phyloP scores from a whole-genome alignment of 2,888 invertebrate genomes.

The Timema cristinae region DNA sequence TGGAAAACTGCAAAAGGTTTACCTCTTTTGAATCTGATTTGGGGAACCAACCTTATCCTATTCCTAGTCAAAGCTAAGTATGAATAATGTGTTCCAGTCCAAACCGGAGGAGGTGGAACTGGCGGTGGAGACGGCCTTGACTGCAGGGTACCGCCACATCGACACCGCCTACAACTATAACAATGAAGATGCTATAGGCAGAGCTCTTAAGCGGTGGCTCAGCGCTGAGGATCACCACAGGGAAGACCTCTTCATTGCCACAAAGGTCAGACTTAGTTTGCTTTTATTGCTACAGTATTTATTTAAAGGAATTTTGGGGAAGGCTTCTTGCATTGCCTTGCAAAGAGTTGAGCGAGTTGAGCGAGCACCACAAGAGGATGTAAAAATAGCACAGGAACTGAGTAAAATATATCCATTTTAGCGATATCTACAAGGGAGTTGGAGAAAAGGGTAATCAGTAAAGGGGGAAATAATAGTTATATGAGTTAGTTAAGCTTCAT shows the following conservation, averaged over 20 bases:
- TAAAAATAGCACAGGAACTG: neutral
- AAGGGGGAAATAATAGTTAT: too few relatives aligned
- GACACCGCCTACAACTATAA: conserved; percentile 78
- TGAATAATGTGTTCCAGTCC: conserved; percentile 45
- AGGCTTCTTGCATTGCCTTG: too few relatives aligned
- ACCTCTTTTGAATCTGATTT: too few relatives aligned
- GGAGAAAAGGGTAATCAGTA: too few relatives aligned
- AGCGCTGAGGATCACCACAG: conserved; percentile 58
- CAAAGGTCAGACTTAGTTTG: conserved; percentile 58
- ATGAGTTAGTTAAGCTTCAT: too few relatives aligned
- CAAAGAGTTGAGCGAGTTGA: too few relatives aligned
- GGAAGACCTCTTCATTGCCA: conserved; percentile 71
- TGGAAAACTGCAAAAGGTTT: too few relatives aligned
- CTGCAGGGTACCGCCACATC: conserved; percentile 69
- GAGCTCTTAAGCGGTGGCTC: conserved; percentile 62
- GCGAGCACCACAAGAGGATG: neutral
- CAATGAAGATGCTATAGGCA: conserved; percentile 72
- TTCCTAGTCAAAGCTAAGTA: too few relatives aligned
- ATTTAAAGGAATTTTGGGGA: too few relatives aligned
- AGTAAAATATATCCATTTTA: too few relatives aligned
- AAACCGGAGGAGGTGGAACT: conserved; percentile 59
- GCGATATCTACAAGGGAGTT: too few relatives aligned
- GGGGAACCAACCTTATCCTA: too few relatives aligned
- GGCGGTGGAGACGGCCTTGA: conserved; percentile 60
- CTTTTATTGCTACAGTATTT: neutral